Evolutionary conservation across 2,888 invertebrate genomes (phyloP), one percentile per base, ranked within the genome.

Genomic region (Cephus spinipes): DNA sequence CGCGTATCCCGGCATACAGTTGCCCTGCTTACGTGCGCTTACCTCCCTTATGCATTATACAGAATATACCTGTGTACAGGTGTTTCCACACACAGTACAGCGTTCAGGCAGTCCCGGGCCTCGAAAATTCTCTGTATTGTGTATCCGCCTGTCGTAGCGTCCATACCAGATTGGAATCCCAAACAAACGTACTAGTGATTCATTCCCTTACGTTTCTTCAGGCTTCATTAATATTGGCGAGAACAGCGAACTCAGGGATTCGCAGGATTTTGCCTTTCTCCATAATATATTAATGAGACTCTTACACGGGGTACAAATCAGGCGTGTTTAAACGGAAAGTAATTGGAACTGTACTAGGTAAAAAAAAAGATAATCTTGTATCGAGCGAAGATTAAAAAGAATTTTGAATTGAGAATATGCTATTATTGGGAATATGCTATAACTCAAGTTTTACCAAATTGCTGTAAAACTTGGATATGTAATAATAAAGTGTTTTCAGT

Each of bases 11-110:
- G 84, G 81, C 84, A 79, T 84, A 82, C 79, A 79, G 81, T 80
- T 79, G 55, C 74, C 84, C 83, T 84, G 85, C 88, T 84, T 86
- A 86, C 83, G 84, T 85, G 83, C 84, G 82, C 85, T 84, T 83
- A 79, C 84, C 83, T 77, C 78, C 76, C 77, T 69, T 78, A 75
- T 76, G 73, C 76, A 79, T 79, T 73, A 76, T 55, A 11, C 69
- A 73, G 77, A 76, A 81, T 79, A 78, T 77, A 74, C 74, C 36
- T 55, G 73, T 73, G 33, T 30, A 35, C n/a, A 31, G 73, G 74
- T 69, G 76, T 78, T 73, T 36, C 12, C 36, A 40, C 3, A 71
- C 11, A 71, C 71, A 71, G 9, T 55, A 23, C 4, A 15, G 55
- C 55, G 9, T 23, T 23, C 23, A 34, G 73, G 33, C 34, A 55